Conservation (phyloP, 2,797 vertebrate genomes). For the Tolypeutes matacus region DNA sequence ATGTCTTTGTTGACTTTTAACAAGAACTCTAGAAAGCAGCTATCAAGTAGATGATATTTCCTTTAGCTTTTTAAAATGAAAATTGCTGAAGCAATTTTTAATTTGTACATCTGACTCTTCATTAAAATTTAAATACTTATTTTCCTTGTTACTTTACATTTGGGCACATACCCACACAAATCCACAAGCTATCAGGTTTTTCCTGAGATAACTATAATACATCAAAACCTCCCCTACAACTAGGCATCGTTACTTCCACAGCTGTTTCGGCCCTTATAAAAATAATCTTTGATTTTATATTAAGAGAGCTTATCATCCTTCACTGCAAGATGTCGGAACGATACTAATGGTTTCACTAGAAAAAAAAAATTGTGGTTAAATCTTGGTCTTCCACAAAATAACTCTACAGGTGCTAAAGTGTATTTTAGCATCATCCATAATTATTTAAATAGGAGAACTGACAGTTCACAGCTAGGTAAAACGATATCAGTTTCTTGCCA, state of each 20-base stretch:
- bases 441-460: slow-evolving; percentile 67
- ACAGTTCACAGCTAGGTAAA: slow-evolving; percentile 60
- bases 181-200: slow-evolving; percentile 7
- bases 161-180: background rate
- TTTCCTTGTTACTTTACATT: slow-evolving; percentile 28
- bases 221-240: background rate
- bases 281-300: slow-evolving; percentile 63
- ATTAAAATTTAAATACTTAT: slow-evolving; percentile 15
- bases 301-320: slow-evolving; percentile 63
- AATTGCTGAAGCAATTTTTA: slow-evolving; percentile 54
- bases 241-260: background rate
- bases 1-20: slow-evolving; percentile 63
- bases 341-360: slow-evolving; percentile 60
- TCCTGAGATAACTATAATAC: background rate
- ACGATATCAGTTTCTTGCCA: slow-evolving; percentile 21
- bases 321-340: slow-evolving; percentile 49
- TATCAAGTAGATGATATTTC: background rate
- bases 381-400: slow-evolving; percentile 58
- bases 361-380: slow-evolving; percentile 67
- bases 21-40: slow-evolving; percentile 37
- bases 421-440: slow-evolving; percentile 65
- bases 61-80: slow-evolving; percentile 44
- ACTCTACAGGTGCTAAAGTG: slow-evolving; percentile 60
- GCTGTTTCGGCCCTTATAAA: slow-evolving; percentile 45
- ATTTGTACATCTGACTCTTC: background rate